phyloP scores from a whole-genome alignment of 1,140 invertebrate species.

The Eumaeus atala region DNA sequence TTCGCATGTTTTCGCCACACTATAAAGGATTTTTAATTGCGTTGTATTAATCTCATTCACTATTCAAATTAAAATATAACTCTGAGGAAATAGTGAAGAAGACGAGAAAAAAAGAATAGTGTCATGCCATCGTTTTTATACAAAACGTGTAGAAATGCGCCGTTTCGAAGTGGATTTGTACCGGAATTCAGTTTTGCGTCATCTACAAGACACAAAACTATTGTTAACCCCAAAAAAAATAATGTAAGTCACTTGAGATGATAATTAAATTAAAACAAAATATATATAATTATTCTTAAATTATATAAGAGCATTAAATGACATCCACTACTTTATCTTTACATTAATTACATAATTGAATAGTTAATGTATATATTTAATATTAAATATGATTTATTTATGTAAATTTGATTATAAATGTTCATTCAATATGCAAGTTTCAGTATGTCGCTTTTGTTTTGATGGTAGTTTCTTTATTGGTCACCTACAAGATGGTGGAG shows the following conservation, averaged over 20 bases:
- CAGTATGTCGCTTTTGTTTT: too few species aligned
- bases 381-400: too few species aligned
- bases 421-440: too few species aligned
- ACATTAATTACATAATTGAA: background rate
- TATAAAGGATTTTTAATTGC: background rate
- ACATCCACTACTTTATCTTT: background rate
- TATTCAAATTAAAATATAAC: too few species aligned
- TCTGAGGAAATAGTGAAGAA: too few species aligned
- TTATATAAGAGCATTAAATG: conserved; percentile 5
- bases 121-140: conserved; percentile 54
- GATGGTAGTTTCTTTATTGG: too few species aligned
- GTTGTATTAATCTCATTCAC: background rate
- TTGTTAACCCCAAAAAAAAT: conserved; percentile 33
- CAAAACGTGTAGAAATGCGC: conserved; percentile 50
- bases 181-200: conserved; percentile 36
- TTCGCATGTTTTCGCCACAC: conserved; percentile 23
- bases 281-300: background rate
- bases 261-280: background rate
- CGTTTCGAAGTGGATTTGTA: conserved; percentile 47
- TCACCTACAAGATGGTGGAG: too few species aligned
- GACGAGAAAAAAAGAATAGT: background rate
- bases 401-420: too few species aligned
- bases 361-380: too few species aligned
- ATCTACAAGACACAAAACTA: conserved; percentile 32
- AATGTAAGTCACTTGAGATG: conserved; percentile 22